Conservation (phyloP, 2,113 vertebrate genomes). For the Oceanodroma tethys region DNA sequence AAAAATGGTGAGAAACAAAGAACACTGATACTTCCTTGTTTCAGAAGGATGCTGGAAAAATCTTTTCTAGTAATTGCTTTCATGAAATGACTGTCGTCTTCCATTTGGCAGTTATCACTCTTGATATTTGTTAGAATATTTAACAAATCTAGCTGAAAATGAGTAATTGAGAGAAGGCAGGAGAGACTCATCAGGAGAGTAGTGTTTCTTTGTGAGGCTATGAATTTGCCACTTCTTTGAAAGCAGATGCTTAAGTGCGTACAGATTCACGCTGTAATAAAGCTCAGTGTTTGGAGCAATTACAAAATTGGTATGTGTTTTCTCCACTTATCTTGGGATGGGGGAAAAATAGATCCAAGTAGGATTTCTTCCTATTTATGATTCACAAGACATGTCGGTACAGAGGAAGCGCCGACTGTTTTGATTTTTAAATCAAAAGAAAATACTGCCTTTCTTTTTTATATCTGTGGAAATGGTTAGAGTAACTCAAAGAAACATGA, state of each 20-base stretch:
- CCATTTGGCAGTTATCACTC: not conserved
- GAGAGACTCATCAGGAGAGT: not conserved
- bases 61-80: not conserved
- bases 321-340: not conserved
- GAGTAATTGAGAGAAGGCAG: not conserved
- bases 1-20: not conserved
- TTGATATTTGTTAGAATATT: conserved; percentile 7
- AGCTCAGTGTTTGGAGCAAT: not conserved
- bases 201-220: not conserved
- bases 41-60: not conserved
- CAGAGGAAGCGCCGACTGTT: not conserved
- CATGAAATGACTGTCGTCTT: not conserved
- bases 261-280: not conserved
- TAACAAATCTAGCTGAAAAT: not conserved
- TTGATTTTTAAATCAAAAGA: not conserved
- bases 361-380: not conserved
- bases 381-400: not conserved
- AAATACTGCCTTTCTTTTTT: not conserved
- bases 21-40: not conserved
- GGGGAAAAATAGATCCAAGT: not conserved
- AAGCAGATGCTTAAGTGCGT: not conserved
- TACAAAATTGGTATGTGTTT: not conserved
- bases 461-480: not conserved
- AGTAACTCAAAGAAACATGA: not conserved
- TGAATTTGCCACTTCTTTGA: not conserved